Evolutionary conservation across 2,113 vertebrate genomes (phyloP), one percentile per base, ranked within the genome.

Genomic region (Ginglymostoma cirratum): DNA sequence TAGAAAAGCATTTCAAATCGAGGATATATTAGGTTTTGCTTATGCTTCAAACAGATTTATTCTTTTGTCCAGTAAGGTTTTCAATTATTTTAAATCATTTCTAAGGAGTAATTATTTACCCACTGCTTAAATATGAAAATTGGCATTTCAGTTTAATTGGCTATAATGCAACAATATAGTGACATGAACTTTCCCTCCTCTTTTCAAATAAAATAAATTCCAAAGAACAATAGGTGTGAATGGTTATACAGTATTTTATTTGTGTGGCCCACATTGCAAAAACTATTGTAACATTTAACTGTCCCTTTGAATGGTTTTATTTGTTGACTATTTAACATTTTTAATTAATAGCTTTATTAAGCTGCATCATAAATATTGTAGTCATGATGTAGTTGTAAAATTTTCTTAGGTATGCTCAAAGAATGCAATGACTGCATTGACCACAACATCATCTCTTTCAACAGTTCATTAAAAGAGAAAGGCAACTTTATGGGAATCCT

Each of bases 71-170:
- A 48, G 45, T 94, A 45, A 69, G 34, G 65, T 70, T 94, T 69
- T 69, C 92, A 94, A 94, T 94, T 94, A 94, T 27, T 94, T 94
- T 23, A n/a, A 95, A 95, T 72, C 27, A 95, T 72, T 95, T 94
- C 69, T 45, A 94, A 95, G 34, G 94, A 34, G 42, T 48, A 70
- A 69, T 95, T 48, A 95, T 95, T 72, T 48, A 45, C 66, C 45
- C 17, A 94, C 70, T 94, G 93, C 14, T 95, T 72, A 52, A 72
- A 70, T 45, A 5, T 45, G 69, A 94, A 70, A n/a, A 21, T 94
- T 94, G 92, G 14, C 92, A 94, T 69, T 67, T 69, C 61, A 67
- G n/a, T 94, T 94, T 94, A 94, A 94, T 94, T 69, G 65, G 66
- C 94, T 72, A 95, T 45, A 95, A 95, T 95, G 69, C 52, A 1